Evolutionary conservation across 2,888 invertebrate genomes (phyloP), one percentile per base, ranked within the genome.

Genomic region (Volucella inflata): DNA sequence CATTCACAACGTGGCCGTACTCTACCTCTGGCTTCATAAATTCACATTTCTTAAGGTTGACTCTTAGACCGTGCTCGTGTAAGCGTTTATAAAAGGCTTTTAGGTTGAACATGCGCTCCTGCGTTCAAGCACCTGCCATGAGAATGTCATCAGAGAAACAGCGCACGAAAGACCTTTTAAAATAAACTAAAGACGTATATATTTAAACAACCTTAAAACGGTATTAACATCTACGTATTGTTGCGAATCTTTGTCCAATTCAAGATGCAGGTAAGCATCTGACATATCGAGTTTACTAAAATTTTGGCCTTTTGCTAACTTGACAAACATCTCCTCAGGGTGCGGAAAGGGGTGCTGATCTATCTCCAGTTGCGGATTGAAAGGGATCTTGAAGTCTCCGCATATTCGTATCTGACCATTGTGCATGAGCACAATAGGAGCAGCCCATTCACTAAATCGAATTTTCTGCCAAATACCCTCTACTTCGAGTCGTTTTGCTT

Each of bases 361-460:
- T 11, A 88, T 87, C 12, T 88, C 80, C 40, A 89, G 87, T 46
- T 87, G 74, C 10, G 87, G 82, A 76, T 89, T 89, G 36, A 89
- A 59, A 8, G 88, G 87, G 2, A 88, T 55, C 62, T 88, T 88
- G 21, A 87, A 88, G 68, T 88, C 88, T 0, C 84, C 87, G 42
- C 87, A 88, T 11, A 88, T 88, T 44, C 89, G 80, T 11, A 90
- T 77, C 10, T 67, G 46, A 6, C 87, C 87, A 71, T 89, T 81
- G 12, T 88, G 77, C 10, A 90, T 88, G 11, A 89, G 88, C 6
- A 90, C 90, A 6, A 90, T 88, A 4, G 90, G 90, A 9, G 90
- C 90, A 12, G 89, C 90, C 89, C 90, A 90, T 12, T 87, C 36
- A 84, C 91, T 87, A 89, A 89, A 72, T 74, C 68, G 87, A n/a